Base-by-base conservation (phyloP, 2,888 invertebrate genomes). In the Zygothrica quintamaculata region DNA sequence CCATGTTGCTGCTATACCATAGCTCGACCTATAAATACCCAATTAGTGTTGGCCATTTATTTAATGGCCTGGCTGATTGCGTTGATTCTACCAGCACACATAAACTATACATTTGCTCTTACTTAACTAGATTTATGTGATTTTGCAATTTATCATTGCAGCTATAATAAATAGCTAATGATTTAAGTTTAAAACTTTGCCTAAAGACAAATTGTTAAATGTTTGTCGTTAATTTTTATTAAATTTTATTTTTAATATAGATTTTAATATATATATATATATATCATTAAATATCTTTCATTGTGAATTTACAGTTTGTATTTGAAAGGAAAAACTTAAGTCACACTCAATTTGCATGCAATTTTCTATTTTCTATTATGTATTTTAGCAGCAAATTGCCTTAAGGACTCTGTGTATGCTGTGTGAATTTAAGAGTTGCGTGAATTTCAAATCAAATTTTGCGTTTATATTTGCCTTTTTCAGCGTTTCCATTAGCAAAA, bases 41-140 rank as follows among this genome's bases (percentile, higher is more conserved):
- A 85, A 87, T 84, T 84, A 85, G 84, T 85, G 68, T 65, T 62
- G 66, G 66, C 71, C 66, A 87, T 85, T 84, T 82, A 60, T 71
- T 66, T 70, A 85, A 82, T 73, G 65, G 65, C 56, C 58, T 55
- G 60, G 51, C 73, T 69, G 76, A 87, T 60, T 68, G 55, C 44
- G 33, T 42, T 43, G 44, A 6, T 6, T 13, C 25, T 25, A 15
- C 5, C 40, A 31, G 26, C 57, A 33, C 57, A 33, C 34, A 46
- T 37, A 16, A 46, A 13, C 47, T 29, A 11, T 25, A 34, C 26
- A 67, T 69, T 50, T 69, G 18, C 26, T 47, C 11, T 8, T 12
- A 37, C 36, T 26, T 16, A 9, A 43, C 39, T 43, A 34, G 34
- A 46, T 40, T 58, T 40, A 31, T 52, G 22, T 18, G 37, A 9